Conservation (phyloP, 2,113 vertebrate species). For the Pelecanus crispus region DNA sequence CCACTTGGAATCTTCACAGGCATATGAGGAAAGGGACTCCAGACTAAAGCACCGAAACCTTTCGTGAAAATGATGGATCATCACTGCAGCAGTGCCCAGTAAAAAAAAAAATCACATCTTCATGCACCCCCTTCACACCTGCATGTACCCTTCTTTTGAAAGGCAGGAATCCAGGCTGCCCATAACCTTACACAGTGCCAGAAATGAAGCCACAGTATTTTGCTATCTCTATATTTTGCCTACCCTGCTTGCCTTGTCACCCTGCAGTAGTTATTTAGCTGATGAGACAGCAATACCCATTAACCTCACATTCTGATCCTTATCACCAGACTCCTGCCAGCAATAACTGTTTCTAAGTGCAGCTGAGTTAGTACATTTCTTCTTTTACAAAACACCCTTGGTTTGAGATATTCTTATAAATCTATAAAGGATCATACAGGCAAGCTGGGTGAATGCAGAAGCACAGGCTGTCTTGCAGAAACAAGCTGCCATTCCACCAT, state of each 20-base stretch:
- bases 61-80: neutral
- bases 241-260: neutral
- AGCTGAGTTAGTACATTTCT: neutral
- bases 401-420: neutral
- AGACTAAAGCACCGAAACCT: neutral
- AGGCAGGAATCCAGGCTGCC: neutral
- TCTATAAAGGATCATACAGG: neutral
- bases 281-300: neutral
- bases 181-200: neutral
- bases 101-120: neutral
- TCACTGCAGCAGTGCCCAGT: neutral
- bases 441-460: neutral
- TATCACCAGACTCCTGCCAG: neutral
- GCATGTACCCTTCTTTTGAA: accelerated
- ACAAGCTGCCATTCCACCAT: neutral
- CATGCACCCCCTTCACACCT: neutral
- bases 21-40: neutral
- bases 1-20: neutral
- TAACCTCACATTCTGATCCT: neutral
- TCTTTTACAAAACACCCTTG: neutral
- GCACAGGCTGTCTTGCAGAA: neutral
- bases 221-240: neutral
- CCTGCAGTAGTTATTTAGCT: neutral
- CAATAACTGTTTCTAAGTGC: neutral
- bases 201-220: neutral